Base-by-base conservation (phyloP, 1,140 invertebrate species). In the Lithobius niger region DNA sequence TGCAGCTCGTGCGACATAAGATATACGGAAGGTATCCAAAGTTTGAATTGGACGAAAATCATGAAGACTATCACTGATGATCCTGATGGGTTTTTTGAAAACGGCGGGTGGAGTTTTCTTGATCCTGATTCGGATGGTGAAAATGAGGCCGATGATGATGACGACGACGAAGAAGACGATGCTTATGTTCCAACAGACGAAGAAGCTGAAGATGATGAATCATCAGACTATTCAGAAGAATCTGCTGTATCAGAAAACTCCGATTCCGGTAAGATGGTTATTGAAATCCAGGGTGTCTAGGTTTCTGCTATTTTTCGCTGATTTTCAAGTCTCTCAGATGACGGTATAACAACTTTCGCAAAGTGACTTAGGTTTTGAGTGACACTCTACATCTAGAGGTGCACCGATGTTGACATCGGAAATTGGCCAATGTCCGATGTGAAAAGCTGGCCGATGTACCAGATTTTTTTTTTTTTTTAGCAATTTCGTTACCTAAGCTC, bases 51-150 rank as follows among this genome's bases (percentile, higher is more conserved):
- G 97, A 81, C 86, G 0, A 99, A 99, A 71, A 97, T 99, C 63
- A 99, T 99, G 96, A 99, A 99, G 73, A 99, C 95, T 0, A 99
- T 99, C 61, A 89, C 84, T 0, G 95, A 99, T 70, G 95, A 99
- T 74, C 93, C 94, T 0, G 92, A 97, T 68, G 92, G 88, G 1
- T 99, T 99, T 77, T 99, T 99, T 71, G 92, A 97, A 36, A 88
- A 83, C 65, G 96, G 96, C 45, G 97, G 96, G 4, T 99, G 97
- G 97, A 88, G 84, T 36, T 99, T 99, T 77, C 76, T 99, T 47
- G 91, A 96, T 69, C 90, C 91, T 1, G 92, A 98, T 65, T 88
- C 84, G 59, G 91, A 88, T 66, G 82, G 69, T 24, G 87, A 89
- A 60, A 79, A 75, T 53, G 80, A 63, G 4, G 67, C 64, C 36